Conservation (phyloP, 2,797 vertebrate species). For the Erethizon dorsatum region DNA sequence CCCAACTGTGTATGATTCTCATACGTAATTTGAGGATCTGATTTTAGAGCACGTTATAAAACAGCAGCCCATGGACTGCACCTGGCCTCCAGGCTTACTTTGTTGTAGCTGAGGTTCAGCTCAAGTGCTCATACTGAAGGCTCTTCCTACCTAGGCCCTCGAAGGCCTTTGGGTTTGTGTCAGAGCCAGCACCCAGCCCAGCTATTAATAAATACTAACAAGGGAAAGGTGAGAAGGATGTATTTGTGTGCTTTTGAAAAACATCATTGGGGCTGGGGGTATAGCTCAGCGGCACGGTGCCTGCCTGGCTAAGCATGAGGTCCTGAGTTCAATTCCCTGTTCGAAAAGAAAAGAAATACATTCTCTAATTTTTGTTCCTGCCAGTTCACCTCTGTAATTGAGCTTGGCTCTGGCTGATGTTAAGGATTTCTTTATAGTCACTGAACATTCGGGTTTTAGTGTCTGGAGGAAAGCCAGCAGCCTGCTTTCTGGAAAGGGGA, state of each 20-base stretch:
- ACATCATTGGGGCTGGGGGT: no score
- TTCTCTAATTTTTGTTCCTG: not conserved
- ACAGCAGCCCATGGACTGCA: not conserved
- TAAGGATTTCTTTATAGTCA: conserved; percentile 56
- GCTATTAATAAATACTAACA: not conserved
- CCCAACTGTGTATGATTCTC: not conserved
- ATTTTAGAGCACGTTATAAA: not conserved
- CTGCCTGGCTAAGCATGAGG: no score
- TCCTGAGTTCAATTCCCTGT: no score
- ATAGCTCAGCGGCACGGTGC: no score
- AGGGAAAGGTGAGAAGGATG: not conserved
- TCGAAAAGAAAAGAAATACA: not conserved
- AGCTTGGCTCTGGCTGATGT: conserved; percentile 28
- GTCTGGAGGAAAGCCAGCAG: conserved; percentile 60
- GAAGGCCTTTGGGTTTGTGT: not conserved
- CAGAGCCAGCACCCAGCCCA: not conserved
- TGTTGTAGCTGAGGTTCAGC: not conserved
- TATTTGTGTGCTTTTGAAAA: conserved; percentile 1
- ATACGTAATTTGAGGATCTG: not conserved
- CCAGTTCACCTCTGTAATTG: conserved; percentile 24
- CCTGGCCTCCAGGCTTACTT: not conserved
- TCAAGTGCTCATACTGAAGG: not conserved
- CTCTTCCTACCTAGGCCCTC: not conserved
- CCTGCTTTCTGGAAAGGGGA: conserved; percentile 51
- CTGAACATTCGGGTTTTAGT: conserved; percentile 19